Base-by-base conservation (phyloP, 1,140 invertebrate genomes). In the Oncopodura yosiiana region DNA sequence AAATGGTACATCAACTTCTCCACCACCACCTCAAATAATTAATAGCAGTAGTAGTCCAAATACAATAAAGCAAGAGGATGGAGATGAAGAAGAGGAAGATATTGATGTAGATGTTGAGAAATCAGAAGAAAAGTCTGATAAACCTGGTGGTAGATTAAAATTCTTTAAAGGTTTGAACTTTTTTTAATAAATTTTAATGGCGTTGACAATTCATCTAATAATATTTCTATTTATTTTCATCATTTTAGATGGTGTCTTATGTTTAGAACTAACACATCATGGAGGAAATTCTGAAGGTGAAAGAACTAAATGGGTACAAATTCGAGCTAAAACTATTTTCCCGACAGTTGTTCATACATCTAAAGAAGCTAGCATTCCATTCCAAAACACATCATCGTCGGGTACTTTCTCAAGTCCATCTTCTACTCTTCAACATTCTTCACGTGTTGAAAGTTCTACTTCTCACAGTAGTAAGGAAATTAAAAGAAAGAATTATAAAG, bases 241-340 rank as follows among this genome's bases (percentile, higher is more conserved):
- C n/a, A n/a, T n/a, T n/a, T 45, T 55, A 73, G 71, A 90, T 83
- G 87, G 86, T 61, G 87, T 88, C 71, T 86, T 89, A 66, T 87
- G 89, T 65, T 70, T 90, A 74, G 87, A 90, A 72, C 66, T 90
- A 71, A 85, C 84, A 54, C 80, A 86, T 60, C 79, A 82, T 26
- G 80, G 82, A 34, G 30, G 14, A 8, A n/a, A n/a, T n/a, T n/a
- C n/a, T 57, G 84, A 87, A 65, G 84, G 84, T 32, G 84, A 86
- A 68, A 78, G 82, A 55, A 78, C 80, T 4, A 83, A 83, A 18
- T 90, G 87, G 87, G 83, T 87, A 65, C 85, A 86, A 34, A 85
- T 88, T 56, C 83, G 84, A 48, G 81, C 84, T 63, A 89, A 87
- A 71, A 85, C 84, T 43, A 87, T 84, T 73, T 87, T 86, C 79